Percentiles rank a stretch among this genome's conserved stretches.
Evolutionary conservation across 1,140 invertebrate genomes (phyloP).

Genomic region (Atopsyche davidsoni): DNA sequence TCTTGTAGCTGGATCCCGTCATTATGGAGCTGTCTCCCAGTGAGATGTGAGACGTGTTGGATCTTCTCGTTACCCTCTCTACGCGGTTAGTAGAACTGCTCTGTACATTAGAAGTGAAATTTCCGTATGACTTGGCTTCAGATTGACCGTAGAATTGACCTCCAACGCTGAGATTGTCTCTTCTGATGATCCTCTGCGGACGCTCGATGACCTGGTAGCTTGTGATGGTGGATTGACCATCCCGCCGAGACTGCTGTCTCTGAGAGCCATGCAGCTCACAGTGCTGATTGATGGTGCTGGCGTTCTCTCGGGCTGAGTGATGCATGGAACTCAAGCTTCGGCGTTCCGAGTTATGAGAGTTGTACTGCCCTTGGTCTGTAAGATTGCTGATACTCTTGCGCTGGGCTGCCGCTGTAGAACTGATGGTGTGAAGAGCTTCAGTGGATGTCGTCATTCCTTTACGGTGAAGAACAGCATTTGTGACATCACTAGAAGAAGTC

Average conservation of each 20-base stretch:
- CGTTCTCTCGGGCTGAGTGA: conserved; percentile 50
- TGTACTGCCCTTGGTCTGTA: conserved; percentile 62
- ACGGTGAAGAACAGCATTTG: conserved; percentile 69
- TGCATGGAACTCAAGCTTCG: conserved; percentile 72
- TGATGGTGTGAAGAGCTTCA: conserved; percentile 60
- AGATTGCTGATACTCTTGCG: conserved; percentile 72
- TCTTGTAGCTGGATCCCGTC: conserved; percentile 64
- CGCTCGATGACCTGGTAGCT: conserved; percentile 41
- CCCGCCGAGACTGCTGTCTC: conserved; percentile 41
- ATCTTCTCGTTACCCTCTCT: conserved; percentile 50
- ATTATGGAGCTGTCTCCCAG: conserved; percentile 55
- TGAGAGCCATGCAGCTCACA: conserved; percentile 39
- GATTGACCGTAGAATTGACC: conserved; percentile 66
- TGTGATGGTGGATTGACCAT: conserved; percentile 38
- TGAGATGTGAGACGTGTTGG: conserved; percentile 66
- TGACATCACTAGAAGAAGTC: conserved; percentile 63
- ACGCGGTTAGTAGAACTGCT: conserved; percentile 41
- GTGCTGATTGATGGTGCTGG: conserved; percentile 43
- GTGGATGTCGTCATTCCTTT: conserved; percentile 54
- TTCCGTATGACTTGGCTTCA: conserved; percentile 60
- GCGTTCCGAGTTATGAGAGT: conserved; percentile 60
- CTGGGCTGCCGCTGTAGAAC: conserved; percentile 70
- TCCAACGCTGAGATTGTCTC: conserved; percentile 61
- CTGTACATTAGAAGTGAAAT: conserved; percentile 51
- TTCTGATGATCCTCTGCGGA: conserved; percentile 50